Evolutionary conservation across 2,888 invertebrate species (phyloP).

Genomic region (Dicranocentrus wangi): DNA sequence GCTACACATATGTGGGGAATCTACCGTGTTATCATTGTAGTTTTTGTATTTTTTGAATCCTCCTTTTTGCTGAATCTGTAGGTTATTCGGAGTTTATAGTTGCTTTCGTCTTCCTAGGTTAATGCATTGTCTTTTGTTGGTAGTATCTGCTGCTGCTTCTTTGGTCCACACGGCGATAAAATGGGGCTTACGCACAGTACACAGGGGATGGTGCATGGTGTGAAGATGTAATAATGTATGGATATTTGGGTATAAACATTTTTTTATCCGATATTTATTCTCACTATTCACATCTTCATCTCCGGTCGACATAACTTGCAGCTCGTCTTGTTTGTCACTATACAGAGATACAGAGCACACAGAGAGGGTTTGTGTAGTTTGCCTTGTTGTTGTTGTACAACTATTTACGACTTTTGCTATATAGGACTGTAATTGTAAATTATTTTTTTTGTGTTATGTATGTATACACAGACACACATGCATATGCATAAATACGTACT

Average conservation of each 20-base stretch:
- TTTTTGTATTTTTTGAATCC: no score
- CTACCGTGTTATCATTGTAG: no score
- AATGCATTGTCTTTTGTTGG: neutral
- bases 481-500: no score
- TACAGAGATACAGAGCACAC: neutral
- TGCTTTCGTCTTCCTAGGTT: neutral
- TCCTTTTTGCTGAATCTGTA: no score
- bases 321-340: neutral
- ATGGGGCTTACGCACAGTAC: no score
- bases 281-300: neutral
- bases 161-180: constrained; percentile 4
- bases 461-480: no score
- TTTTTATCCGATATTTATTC: neutral
- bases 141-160: neutral
- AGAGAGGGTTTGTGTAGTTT: neutral
- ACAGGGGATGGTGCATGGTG: neutral
- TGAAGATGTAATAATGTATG: constrained; percentile 13
- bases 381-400: neutral
- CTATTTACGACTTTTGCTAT: neutral
- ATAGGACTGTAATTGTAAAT: neutral
- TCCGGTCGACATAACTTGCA: neutral
- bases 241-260: neutral
- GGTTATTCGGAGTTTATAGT: no score
- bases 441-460: neutral
- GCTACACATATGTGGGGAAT: no score